Evolutionary conservation across 2,888 invertebrate species (phyloP).

Genomic region (Spodoptera exigua): DNA sequence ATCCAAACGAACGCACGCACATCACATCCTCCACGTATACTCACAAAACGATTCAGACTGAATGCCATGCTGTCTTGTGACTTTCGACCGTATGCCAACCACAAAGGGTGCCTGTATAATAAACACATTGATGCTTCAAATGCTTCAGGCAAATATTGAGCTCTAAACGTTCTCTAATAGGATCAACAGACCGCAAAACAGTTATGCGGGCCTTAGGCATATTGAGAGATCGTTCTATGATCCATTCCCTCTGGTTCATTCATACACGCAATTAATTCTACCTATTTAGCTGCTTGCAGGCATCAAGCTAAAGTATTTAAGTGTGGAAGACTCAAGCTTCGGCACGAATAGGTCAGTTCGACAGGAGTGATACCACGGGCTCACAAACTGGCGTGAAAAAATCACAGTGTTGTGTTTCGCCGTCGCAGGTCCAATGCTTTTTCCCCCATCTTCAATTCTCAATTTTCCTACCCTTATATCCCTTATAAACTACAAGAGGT

Average conservation of each 20-base stretch:
- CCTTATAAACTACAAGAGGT: too few species aligned
- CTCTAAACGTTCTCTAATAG: constrained; percentile 27
- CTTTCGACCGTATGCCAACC: neutral
- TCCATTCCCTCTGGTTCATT: constrained; percentile 11
- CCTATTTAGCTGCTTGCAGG: constrained; percentile 18
- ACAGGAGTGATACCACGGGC: too few species aligned
- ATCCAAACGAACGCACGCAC: neutral
- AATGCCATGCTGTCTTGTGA: neutral
- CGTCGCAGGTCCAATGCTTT: too few species aligned
- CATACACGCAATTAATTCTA: constrained; percentile 10
- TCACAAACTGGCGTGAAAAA: too few species aligned
- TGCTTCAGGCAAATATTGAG: constrained; percentile 17
- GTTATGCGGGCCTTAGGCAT: constrained; percentile 28
- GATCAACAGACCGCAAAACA: constrained; percentile 30
- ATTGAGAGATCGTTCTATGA: constrained; percentile 15
- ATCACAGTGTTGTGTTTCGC: too few species aligned
- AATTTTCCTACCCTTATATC: too few species aligned
- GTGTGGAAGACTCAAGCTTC: too few species aligned
- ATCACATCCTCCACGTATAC: neutral
- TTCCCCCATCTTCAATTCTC: too few species aligned
- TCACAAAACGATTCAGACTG: constrained; percentile 1
- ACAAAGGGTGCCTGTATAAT: constrained; percentile 9
- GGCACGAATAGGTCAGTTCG: too few species aligned
- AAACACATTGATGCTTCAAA: constrained; percentile 16
- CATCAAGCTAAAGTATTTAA: constrained; percentile 1